Conservation (phyloP, 2,888 invertebrate species). For the Athripsodes cinereus region DNA sequence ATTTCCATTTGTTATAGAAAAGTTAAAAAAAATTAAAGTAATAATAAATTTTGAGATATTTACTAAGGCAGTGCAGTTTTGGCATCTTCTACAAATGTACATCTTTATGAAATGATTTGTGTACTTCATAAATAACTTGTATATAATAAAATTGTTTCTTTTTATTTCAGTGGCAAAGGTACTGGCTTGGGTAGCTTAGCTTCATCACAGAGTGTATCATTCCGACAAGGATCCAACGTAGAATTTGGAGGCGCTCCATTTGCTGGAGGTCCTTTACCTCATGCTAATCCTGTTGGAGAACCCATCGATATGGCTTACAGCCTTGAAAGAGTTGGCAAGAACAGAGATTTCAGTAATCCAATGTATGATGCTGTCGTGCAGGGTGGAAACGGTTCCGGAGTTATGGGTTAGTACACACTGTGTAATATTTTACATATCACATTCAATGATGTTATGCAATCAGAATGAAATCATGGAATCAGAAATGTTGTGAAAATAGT, state of each 20-base stretch:
- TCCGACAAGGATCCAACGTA: slow-evolving; percentile 89
- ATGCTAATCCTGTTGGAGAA: slow-evolving; percentile 38
- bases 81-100: too few species aligned
- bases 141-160: too few species aligned
- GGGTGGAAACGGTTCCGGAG: slow-evolving; percentile 57
- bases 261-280: slow-evolving; percentile 34
- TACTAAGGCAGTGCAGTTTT: too few species aligned
- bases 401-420: slow-evolving; percentile 29
- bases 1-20: too few species aligned
- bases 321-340: slow-evolving; percentile 71
- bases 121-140: too few species aligned
- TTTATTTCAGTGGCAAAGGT: slow-evolving; percentile 65
- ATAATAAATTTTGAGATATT: too few species aligned
- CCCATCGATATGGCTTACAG: slow-evolving; percentile 74
- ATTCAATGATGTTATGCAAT: too few species aligned
- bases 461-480: too few species aligned
- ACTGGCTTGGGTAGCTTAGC: slow-evolving; percentile 71
- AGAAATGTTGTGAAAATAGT: too few species aligned
- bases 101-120: too few species aligned
- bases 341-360: slow-evolving; percentile 93
- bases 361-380: slow-evolving; percentile 91
- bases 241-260: slow-evolving; percentile 65
- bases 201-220: slow-evolving; percentile 86
- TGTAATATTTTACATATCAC: too few species aligned
- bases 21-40: too few species aligned